Conservation (phyloP, 2,113 vertebrate genomes). For the Anoura caudifer region DNA sequence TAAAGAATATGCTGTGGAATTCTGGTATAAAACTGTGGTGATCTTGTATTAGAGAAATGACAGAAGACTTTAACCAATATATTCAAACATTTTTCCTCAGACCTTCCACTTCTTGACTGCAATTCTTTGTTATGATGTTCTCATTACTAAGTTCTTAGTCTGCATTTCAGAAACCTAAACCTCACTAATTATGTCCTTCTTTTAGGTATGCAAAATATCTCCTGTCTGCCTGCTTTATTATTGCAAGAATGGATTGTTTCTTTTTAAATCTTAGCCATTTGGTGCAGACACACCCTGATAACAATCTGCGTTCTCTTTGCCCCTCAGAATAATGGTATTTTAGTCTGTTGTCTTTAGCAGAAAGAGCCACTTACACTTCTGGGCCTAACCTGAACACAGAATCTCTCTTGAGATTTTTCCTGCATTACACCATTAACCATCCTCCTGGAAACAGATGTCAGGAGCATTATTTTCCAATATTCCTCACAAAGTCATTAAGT, state of each 20-base stretch:
- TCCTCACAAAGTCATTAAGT: slow-evolving; percentile 24
- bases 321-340: not conserved
- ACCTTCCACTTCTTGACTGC: not conserved
- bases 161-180: not conserved
- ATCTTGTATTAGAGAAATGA: not conserved
- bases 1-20: not conserved
- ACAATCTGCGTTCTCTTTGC: not conserved
- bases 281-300: not conserved
- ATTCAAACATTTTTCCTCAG: not conserved
- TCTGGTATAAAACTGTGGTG: not conserved
- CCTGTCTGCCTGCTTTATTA: not conserved
- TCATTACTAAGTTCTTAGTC: not conserved
- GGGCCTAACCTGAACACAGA: not conserved
- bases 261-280: not conserved
- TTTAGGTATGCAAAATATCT: not conserved
- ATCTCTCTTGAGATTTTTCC: not conserved
- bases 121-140: not conserved
- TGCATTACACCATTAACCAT: not conserved
- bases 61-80: not conserved
- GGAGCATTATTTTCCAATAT: not conserved
- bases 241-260: not conserved
- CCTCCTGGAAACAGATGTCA: not conserved
- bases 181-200: not conserved
- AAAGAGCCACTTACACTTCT: not conserved
- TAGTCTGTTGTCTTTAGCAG: not conserved